Evolutionary conservation across 1,140 invertebrate species (phyloP), one percentile per base, ranked within the genome.

Genomic region (Fopius arisanus): DNA sequence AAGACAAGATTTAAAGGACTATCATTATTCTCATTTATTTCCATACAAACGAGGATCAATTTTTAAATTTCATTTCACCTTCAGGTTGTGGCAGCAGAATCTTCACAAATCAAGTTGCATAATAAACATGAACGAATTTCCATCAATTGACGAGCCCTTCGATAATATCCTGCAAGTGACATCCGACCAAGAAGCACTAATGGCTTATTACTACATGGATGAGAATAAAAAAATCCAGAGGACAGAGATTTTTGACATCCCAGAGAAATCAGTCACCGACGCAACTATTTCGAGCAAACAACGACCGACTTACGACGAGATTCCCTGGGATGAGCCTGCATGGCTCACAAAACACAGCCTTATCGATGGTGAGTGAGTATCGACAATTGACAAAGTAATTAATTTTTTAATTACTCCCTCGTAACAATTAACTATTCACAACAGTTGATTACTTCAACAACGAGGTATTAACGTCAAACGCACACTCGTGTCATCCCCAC

Each of bases 191-290:
- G 96, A 97, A 77, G 93, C 95, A 5, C 86, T 96, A 1, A 94
- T 97, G 90, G 93, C 96, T 0, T 97, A 95, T 86, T 96, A 97
- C 87, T 97, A 97, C 81, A 92, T 95, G 81, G 93, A 96, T 81
- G 93, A 95, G 80, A 92, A 95, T 81, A 95, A 96, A 84, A 94
- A 94, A 88, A 92, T 92, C 78, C 94, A 95, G 85, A 92, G 96
- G 72, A 95, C 94, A 2, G 95, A 96, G 88, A 96, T 96, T 78
- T 96, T 94, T 82, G 94, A 96, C 82, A 92, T 96, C 79, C 93
- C 94, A 9, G 92, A 95, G 79, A 90, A 54, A 81, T 89, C 75
- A 86, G 86, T 37, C 68, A 84, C 31, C 88, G 90, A 80, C 76
- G 28, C 28, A 65, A 2, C 6, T n/a, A 23, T 68, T 51, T 16